phyloP scores from a whole-genome alignment of 2,797 vertebrate genomes.

The Emys orbicularis region DNA sequence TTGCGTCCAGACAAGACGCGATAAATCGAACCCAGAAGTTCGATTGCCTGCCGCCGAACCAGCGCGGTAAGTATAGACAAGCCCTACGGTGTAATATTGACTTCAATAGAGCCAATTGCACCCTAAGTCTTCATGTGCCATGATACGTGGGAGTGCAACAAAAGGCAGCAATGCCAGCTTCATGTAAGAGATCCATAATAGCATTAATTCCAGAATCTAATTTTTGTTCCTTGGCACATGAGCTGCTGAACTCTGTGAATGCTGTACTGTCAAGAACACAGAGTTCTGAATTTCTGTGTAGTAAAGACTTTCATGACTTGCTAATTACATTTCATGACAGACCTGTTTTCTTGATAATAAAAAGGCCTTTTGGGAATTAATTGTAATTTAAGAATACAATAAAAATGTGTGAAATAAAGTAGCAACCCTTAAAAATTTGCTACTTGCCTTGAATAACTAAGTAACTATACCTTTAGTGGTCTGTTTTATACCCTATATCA shows the following conservation, averaged over 20 bases:
- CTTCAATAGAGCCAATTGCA: not conserved
- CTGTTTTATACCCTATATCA: not conserved
- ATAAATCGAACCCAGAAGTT: too few relatives aligned
- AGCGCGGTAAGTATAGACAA: too few relatives aligned
- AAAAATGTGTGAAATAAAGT: constrained; percentile 9
- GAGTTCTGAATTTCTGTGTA: constrained; percentile 46
- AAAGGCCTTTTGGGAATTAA: constrained; percentile 53
- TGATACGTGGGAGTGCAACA: not conserved
- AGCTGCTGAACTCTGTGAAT: constrained; percentile 24
- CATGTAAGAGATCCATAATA: not conserved
- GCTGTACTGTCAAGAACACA: constrained; percentile 29
- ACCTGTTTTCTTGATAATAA: constrained; percentile 49
- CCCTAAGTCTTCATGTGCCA: fast-evolving
- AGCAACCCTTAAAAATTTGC: constrained; percentile 23
- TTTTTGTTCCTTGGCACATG: constrained; percentile 4
- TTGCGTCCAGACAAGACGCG: too few relatives aligned
- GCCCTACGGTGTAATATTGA: not conserved
- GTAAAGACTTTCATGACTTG: constrained; percentile 38
- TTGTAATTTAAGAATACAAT: constrained; percentile 46
- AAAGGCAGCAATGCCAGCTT: constrained; percentile 4
- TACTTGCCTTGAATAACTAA: constrained; percentile 43
- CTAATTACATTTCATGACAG: constrained; percentile 56
- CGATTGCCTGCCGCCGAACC: too few relatives aligned
- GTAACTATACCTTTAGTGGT: constrained; percentile 31
- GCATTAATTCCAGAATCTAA: constrained; percentile 19